These are phyloP conservation scores for Calephelis nemesis DNA, from an alignment of 1,140 invertebrate genomes.

Conservation along the genomic window DNA sequence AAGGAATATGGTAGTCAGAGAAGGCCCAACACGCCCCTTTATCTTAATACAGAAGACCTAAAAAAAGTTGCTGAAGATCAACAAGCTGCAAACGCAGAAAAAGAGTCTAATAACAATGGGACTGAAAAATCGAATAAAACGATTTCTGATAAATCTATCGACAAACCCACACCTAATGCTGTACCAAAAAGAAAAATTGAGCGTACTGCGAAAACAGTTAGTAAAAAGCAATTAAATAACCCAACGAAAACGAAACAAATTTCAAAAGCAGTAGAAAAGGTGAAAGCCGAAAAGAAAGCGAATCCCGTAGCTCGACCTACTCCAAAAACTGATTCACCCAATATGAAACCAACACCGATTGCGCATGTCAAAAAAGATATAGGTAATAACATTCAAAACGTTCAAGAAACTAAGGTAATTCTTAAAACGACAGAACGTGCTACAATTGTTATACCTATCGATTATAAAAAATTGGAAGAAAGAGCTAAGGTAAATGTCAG, in stretches of 20 bases:
- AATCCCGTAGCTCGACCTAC: not conserved
- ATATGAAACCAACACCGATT: conserved; percentile 25
- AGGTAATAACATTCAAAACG: conserved; percentile 36
- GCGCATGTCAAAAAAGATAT: conserved; percentile 46
- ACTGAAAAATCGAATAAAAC: conserved; percentile 30
- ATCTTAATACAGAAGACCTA: conserved; percentile 82
- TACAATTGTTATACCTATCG: conserved; percentile 72
- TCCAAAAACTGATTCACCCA: not conserved
- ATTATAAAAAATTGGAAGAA: conserved; percentile 76
- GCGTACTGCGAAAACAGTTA: conserved; percentile 27
- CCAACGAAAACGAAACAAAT: conserved; percentile 30
- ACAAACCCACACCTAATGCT: conserved; percentile 32
- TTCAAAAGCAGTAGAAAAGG: conserved; percentile 18
- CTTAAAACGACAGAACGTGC: conserved; percentile 65
- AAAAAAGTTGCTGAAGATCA: conserved; percentile 80
- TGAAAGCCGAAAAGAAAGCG: conserved; percentile 20
- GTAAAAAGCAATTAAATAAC: conserved; percentile 20
- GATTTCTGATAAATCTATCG: conserved; percentile 23
- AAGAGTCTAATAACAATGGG: conserved; percentile 37
- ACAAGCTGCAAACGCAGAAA: conserved; percentile 27
- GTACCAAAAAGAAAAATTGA: conserved; percentile 34
- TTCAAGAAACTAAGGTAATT: conserved; percentile 49
- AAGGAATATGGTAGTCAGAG: conserved; percentile 82
- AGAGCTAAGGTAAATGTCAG: conserved; percentile 84
- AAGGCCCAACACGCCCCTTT: conserved; percentile 78